Base-by-base conservation (phyloP, 1,140 invertebrate species). In the Drosophila gunungcola region DNA sequence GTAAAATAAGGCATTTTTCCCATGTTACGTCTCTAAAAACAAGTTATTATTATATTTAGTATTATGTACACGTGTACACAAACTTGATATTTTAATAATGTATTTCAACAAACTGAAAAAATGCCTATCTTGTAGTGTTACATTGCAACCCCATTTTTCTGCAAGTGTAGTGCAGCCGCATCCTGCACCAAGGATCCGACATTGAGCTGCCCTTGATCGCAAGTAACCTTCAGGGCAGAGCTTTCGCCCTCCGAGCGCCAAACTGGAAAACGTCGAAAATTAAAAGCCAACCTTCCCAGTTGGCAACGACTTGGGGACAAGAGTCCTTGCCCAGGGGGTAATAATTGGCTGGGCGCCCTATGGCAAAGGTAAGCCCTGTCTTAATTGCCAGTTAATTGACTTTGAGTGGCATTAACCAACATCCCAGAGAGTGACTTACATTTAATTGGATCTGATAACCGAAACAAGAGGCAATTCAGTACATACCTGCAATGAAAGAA, bases 201-300 rank as follows among this genome's bases (percentile, higher is more conserved):
- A 86, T 86, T 86, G 74, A 78, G 52, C 78, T 74, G 82, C 82
- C 82, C 82, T 86, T 86, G 82, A 86, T 86, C 82, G 82, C 41
- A 11, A 53, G 51, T 83, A 80, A 73, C 85, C 76, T 79, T 83
- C 73, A 38, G 36, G 51, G 41, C 41, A 45, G 60, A 78, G 65
- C 51, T 56, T 60, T 69, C 6, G 25, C 13, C 21, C 16, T 29
- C 32, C 34, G 29, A 36, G 32, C 43, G 60, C 63, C 64, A 52
- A 43, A 52, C 45, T 52, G 45, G 42, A 68, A 52, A 51, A 4
- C 64, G 60, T 13, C 38, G 7, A 45, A 42, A 27, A 46, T 9
- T 9, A 27, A 51, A 57, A 7, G 16, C 27, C 16, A 21, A 21
- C 16, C 16, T 21, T 1, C 16, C 16, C 1, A 21, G 16, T 21